Evolutionary conservation across 2,888 invertebrate species (phyloP).

Genomic region (Mylabris sibirica): DNA sequence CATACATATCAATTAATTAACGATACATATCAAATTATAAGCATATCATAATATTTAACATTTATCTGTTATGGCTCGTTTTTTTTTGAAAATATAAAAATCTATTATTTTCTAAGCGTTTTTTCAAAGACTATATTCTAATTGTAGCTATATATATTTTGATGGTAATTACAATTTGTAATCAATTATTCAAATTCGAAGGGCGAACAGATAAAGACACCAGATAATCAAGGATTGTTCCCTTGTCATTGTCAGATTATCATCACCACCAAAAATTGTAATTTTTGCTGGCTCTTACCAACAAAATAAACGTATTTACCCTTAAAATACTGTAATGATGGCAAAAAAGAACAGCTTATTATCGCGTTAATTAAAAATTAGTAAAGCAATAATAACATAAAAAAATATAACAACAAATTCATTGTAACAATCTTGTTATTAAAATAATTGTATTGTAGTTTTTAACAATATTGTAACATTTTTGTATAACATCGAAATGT

Average conservation of each 20-base stretch:
- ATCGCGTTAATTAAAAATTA: conserved; percentile 32
- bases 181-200: not conserved
- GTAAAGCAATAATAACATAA: conserved; percentile 36
- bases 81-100: not conserved
- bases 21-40: conserved; percentile 16
- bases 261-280: not conserved
- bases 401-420: not conserved
- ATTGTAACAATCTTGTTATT: conserved; percentile 14
- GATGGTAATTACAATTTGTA: not conserved
- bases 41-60: conserved; percentile 15
- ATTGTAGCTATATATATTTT: not conserved
- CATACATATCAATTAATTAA: conserved; percentile 17
- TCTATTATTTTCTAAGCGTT: not conserved
- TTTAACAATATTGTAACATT: conserved; percentile 5
- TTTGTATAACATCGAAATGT: not conserved
- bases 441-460: conserved; percentile 37
- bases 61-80: not conserved
- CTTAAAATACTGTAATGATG: too few relatives aligned
- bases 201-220: not conserved
- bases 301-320: conserved; percentile 39
- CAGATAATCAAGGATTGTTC: not conserved
- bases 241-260: not conserved
- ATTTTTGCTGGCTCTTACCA: conserved; percentile 35
- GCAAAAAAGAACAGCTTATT: conserved; percentile 32
- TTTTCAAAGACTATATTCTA: not conserved